Conservation (phyloP, 2,113 vertebrate species). For the Thermophis baileyi region DNA sequence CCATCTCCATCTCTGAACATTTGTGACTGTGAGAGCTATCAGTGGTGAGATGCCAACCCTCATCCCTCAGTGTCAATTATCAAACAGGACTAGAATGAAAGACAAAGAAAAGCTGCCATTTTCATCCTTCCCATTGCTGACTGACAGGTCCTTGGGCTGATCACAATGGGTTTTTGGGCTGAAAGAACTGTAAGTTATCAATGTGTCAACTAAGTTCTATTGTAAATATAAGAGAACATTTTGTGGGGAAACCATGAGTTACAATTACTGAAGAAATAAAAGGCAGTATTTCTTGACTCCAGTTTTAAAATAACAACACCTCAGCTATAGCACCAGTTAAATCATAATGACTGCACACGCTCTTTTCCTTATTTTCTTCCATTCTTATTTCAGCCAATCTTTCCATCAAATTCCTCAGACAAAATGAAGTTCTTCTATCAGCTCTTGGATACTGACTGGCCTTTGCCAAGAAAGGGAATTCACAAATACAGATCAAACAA, state of each 20-base stretch:
- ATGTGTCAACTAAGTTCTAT: conserved; percentile 39
- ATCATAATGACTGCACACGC: conserved; percentile 18
- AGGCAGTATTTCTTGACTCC: conserved; percentile 52
- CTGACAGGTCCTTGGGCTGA: conserved; percentile 2
- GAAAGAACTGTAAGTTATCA: background rate
- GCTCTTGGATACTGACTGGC: background rate
- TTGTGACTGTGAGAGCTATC: background rate
- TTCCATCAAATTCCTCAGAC: background rate
- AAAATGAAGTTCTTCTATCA: background rate
- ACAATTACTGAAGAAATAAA: conserved; percentile 36
- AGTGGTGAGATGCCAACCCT: background rate
- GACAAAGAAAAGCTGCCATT: background rate
- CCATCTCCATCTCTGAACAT: background rate
- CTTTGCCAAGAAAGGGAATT: background rate
- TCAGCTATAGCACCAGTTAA: conserved; percentile 34
- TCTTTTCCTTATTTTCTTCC: background rate
- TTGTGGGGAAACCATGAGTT: conserved; percentile 39
- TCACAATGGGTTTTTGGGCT: background rate
- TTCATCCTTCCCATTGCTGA: background rate
- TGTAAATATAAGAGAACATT: conserved; percentile 52
- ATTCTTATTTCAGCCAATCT: background rate
- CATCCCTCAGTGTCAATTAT: background rate
- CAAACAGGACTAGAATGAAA: background rate
- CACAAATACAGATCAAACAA: background rate
- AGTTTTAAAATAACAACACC: conserved; percentile 35